Evolutionary conservation across 2,888 invertebrate species (phyloP).

Genomic region (Calliscelio sp.): DNA sequence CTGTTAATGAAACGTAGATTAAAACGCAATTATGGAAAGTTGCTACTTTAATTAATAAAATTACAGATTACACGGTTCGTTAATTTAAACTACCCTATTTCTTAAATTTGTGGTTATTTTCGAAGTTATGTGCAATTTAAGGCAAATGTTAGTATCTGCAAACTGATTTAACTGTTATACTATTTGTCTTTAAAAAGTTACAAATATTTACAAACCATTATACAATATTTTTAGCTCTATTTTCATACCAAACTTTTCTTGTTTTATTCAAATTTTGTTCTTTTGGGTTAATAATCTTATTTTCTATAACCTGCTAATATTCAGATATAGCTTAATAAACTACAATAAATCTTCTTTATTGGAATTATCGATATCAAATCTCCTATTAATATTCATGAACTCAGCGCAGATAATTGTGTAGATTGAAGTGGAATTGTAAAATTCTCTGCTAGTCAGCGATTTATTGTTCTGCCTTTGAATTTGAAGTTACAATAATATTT

Average conservation of each 20-base stretch:
- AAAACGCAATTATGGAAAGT: slow-evolving; percentile 24
- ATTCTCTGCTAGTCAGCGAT: not conserved
- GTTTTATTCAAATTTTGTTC: no score
- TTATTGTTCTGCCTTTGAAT: not conserved
- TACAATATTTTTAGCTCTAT: no score
- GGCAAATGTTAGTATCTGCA: no score
- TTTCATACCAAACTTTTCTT: no score
- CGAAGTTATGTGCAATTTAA: not conserved
- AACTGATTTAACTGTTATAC: no score
- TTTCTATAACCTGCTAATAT: not conserved
- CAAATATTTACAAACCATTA: no score
- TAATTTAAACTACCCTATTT: not conserved
- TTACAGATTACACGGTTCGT: not conserved
- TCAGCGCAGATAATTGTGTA: slow-evolving; percentile 4
- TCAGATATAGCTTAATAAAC: slow-evolving; percentile 17
- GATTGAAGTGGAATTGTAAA: slow-evolving; percentile 34
- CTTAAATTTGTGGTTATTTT: not conserved
- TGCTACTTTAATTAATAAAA: slow-evolving; percentile 18
- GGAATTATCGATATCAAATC: slow-evolving; percentile 16
- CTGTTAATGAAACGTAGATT: slow-evolving; percentile 26
- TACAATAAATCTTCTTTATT: slow-evolving; percentile 14
- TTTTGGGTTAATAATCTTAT: not conserved
- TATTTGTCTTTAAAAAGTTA: no score
- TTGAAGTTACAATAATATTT: not conserved
- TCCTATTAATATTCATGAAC: slow-evolving; percentile 26